Percentiles rank a stretch among this genome's conserved stretches.
These are phyloP conservation scores for Nezara viridula DNA, from an alignment of 2,888 invertebrate species.

Conservation along the genomic window DNA sequence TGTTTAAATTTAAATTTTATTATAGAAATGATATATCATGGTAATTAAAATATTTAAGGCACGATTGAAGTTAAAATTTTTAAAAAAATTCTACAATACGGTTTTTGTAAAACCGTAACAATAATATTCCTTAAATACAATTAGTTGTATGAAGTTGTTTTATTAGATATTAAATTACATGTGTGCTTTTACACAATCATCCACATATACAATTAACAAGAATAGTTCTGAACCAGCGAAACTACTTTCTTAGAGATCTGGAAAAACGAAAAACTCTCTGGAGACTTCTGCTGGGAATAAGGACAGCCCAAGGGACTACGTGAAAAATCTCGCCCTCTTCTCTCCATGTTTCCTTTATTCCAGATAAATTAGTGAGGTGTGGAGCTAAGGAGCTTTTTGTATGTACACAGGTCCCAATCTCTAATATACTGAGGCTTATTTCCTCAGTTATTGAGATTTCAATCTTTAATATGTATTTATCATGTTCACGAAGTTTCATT, in stretches of 20 bases:
- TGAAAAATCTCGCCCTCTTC: not conserved
- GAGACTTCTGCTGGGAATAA: not conserved
- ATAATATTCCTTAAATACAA: no score
- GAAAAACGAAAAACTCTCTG: not conserved
- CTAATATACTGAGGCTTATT: not conserved
- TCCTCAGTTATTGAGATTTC: not conserved
- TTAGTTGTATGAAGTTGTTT: no score
- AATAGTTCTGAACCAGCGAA: not conserved
- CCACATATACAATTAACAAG: not conserved
- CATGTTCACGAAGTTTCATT: no score
- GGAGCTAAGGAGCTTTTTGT: not conserved
- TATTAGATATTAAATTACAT: no score
- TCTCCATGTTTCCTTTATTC: constrained; percentile 24
- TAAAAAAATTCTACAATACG: no score
- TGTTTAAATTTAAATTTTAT: no score
- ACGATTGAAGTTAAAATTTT: no score
- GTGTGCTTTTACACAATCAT: no score
- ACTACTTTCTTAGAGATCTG: not conserved
- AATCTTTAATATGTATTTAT: not conserved
- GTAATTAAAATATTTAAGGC: no score
- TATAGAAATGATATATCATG: no score
- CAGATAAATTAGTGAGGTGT: not conserved
- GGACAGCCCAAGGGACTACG: not conserved
- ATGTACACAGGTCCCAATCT: not conserved
- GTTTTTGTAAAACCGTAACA: no score